Percentiles rank a stretch among this genome's conserved stretches.
These are phyloP conservation scores for Rhadinocentrus ornatus DNA, from an alignment of 2,797 vertebrate genomes.

Conservation along the genomic window DNA sequence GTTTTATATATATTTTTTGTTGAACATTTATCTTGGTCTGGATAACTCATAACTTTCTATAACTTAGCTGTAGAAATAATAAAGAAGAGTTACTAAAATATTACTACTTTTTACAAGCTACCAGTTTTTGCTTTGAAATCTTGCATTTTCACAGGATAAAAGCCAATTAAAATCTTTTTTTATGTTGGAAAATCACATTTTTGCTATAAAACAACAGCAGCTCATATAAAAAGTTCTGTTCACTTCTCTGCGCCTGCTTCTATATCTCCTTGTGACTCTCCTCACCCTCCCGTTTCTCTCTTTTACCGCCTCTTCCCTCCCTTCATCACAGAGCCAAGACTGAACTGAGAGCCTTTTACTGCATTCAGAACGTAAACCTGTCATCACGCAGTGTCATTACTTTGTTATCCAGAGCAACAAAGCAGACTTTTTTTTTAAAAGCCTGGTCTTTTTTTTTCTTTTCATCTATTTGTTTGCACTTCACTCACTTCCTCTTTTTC, in stretches of 20 bases:
- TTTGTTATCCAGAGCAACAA: slow-evolving; percentile 60
- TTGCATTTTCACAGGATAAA: background rate
- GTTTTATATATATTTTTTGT: too few relatives aligned
- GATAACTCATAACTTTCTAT: background rate
- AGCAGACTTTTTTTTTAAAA: slow-evolving; percentile 39
- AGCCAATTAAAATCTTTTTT: background rate
- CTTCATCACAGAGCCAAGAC: slow-evolving; percentile 16
- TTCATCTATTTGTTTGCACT: slow-evolving; percentile 51
- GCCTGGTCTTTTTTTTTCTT: slow-evolving; percentile 7
- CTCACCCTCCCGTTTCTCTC: background rate
- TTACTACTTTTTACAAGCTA: too few relatives aligned
- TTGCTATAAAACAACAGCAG: background rate
- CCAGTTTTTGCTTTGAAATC: background rate
- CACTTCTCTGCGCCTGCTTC: background rate
- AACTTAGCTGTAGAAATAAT: background rate
- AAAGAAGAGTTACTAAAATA: too few relatives aligned
- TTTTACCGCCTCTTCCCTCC: background rate
- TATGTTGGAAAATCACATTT: background rate
- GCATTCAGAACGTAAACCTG: slow-evolving; percentile 62
- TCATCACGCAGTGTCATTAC: slow-evolving; percentile 66
- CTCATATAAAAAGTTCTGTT: background rate
- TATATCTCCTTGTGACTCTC: background rate
- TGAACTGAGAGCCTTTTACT: slow-evolving; percentile 61
- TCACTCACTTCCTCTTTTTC: slow-evolving; percentile 17
- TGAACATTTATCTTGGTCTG: background rate